phyloP scores from a whole-genome alignment of 1,140 invertebrate species.

The Meloidogyne hapla region DNA sequence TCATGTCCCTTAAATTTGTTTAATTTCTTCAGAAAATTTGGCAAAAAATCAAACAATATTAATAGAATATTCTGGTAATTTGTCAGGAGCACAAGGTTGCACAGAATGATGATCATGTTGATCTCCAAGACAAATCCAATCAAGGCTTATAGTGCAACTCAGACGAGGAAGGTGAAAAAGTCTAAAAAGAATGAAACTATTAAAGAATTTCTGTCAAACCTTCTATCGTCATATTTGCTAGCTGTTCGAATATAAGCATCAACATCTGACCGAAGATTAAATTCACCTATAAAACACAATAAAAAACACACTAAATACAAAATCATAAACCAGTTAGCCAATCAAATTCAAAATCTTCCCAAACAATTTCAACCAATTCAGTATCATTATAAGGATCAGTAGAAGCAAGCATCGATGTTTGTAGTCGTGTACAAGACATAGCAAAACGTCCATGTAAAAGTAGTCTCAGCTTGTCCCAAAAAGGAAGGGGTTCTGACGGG shows the following conservation, averaged over 20 bases:
- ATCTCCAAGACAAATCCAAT: constrained; percentile 87
- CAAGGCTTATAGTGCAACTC: constrained; percentile 78
- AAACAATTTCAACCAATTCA: constrained; percentile 95
- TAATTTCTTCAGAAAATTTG: constrained; percentile 58
- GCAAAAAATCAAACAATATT: constrained; percentile 71
- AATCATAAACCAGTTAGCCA: constrained; percentile 83
- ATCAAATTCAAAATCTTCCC: constrained; percentile 84
- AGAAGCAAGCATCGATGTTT: constrained; percentile 85
- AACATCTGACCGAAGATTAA: constrained; percentile 81
- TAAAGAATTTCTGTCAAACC: not conserved
- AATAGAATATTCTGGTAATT: constrained; percentile 92
- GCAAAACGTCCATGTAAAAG: constrained; percentile 88
- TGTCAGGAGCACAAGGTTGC: constrained; percentile 90
- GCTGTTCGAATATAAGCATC: constrained; percentile 87
- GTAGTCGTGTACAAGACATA: constrained; percentile 79
- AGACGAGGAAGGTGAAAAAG: constrained; percentile 85
- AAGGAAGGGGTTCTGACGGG: constrained; percentile 86
- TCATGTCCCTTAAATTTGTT: constrained; percentile 69
- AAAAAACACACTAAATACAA: not conserved
- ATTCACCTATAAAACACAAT: constrained; percentile 68
- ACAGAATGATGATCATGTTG: constrained; percentile 82
- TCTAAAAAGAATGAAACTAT: constrained; percentile 53
- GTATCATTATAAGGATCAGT: constrained; percentile 73
- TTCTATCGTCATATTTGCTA: constrained; percentile 95
- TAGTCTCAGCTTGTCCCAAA: constrained; percentile 88